Evolutionary conservation across 2,888 invertebrate species (phyloP), one percentile per base, ranked within the genome.

Genomic region (Frankliniella intonsa): DNA sequence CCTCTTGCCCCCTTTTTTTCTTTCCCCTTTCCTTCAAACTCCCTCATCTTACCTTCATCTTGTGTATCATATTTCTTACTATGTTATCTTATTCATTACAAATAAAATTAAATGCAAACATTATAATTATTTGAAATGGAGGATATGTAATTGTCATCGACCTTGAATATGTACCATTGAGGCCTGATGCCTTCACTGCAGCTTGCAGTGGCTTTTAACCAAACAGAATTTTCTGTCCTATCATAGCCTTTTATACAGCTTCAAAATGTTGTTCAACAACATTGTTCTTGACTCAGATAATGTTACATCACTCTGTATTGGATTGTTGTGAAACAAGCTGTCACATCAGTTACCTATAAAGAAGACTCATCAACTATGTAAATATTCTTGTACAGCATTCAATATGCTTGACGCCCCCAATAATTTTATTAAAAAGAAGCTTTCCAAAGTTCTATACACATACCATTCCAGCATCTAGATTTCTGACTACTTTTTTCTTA

Each of bases 41-140:
- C 62, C 62, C 62, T 14, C 62, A 62, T 62, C 62, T n/a, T n/a
- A 17, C 10, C 25, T 76, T 25, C 69, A 11, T 76, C 69, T 76
- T 76, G 69, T 76, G 69, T 76, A 76, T 76, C 69, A 76, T 76
- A 76, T 76, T 76, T 76, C 69, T 76, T 22, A 76, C 69, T 76
- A 25, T 76, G 69, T 76, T 76, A 76, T 76, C 22, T 76, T 76
- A 76, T 76, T 76, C 69, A 76, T 76, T 76, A 76, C 69, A 76
- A 76, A 76, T 76, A 76, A 76, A 76, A 25, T 25, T 25, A 76
- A 76, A 76, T 76, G 69, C 69, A 76, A 76, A 25, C 25, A 76
- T 22, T 76, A 76, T 76, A 76, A 76, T 76, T 76, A 76, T 76
- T 76, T 76, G 22, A 76, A 12, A 22, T 25, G 25, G 25, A 76